phyloP scores from a whole-genome alignment of 2,888 invertebrate genomes.

The Drosophila antonietae region DNA sequence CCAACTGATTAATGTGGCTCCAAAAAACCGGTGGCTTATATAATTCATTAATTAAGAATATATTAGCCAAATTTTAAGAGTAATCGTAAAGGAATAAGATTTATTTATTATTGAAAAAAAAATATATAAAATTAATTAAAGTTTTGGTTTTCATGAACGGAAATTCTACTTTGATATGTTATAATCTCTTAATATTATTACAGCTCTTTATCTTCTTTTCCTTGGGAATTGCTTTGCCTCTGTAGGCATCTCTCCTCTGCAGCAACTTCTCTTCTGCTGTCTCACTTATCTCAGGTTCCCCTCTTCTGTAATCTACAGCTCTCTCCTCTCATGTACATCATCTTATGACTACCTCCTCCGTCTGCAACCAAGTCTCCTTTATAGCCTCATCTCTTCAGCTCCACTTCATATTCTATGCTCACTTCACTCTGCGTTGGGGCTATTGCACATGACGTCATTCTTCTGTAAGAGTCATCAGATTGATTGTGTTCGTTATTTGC shows the following conservation, averaged over 20 bases:
- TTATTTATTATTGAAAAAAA: background rate
- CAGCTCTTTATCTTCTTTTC: background rate
- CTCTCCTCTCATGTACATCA: background rate
- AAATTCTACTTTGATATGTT: too few relatives aligned
- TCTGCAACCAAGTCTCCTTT: background rate
- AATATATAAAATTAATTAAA: too few relatives aligned
- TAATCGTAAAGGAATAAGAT: background rate
- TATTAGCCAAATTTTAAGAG: background rate
- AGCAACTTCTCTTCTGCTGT: background rate
- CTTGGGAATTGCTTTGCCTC: too few relatives aligned
- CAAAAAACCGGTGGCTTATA: slow-evolving; percentile 24
- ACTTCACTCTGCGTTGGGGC: background rate
- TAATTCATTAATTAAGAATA: slow-evolving; percentile 29
- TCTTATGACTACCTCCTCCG: too few relatives aligned
- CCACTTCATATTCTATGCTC: background rate
- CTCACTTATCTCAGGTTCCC: too few relatives aligned
- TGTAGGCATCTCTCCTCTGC: background rate
- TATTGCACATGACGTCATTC: slow-evolving; percentile 2
- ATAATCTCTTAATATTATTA: too few relatives aligned
- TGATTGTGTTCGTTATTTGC: slow-evolving; percentile 11
- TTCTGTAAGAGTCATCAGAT: background rate
- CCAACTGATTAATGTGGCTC: slow-evolving; percentile 50
- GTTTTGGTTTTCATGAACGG: too few relatives aligned
- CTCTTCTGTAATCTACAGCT: too few relatives aligned
- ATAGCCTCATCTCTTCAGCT: background rate